Evolutionary conservation across 1,140 invertebrate genomes (phyloP).

Genomic region (Cyclargus thomasi): DNA sequence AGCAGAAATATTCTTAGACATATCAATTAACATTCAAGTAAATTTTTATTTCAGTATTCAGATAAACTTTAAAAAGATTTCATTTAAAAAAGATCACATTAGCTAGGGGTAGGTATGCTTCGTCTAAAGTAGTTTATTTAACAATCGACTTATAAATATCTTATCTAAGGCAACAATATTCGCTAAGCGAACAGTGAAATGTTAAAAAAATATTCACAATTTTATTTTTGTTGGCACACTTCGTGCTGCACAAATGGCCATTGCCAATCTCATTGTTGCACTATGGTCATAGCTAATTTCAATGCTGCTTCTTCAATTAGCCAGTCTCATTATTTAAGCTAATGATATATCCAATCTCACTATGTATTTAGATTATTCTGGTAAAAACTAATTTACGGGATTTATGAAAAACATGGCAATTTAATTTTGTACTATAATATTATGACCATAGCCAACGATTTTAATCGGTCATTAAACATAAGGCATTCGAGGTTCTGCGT

Average conservation of each 20-base stretch:
- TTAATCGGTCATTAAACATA: not conserved
- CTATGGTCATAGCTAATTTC: not conserved
- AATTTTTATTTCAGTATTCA: no score
- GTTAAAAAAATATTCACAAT: slow-evolving; percentile 48
- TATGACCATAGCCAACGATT: slow-evolving; percentile 1
- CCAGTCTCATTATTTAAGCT: not conserved
- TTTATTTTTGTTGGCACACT: slow-evolving; percentile 39
- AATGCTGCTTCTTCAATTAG: not conserved
- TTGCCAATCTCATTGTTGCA: not conserved
- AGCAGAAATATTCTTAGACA: not conserved
- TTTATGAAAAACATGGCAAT: no score
- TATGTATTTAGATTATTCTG: not conserved
- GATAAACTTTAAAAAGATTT: slow-evolving; percentile 25
- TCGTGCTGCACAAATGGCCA: not conserved
- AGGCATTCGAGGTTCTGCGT: slow-evolving; percentile 43
- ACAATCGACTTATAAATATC: slow-evolving; percentile 32
- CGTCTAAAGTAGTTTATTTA: slow-evolving; percentile 28
- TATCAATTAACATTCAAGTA: no score
- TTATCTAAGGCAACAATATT: slow-evolving; percentile 48
- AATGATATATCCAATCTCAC: not conserved
- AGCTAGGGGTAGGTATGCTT: slow-evolving; percentile 44
- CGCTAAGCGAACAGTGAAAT: slow-evolving; percentile 50
- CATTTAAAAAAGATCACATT: slow-evolving; percentile 55
- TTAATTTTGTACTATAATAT: not conserved
- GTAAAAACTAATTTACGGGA: no score